Base-by-base conservation (phyloP, 2,888 invertebrate genomes). In the Troilus luridus region DNA sequence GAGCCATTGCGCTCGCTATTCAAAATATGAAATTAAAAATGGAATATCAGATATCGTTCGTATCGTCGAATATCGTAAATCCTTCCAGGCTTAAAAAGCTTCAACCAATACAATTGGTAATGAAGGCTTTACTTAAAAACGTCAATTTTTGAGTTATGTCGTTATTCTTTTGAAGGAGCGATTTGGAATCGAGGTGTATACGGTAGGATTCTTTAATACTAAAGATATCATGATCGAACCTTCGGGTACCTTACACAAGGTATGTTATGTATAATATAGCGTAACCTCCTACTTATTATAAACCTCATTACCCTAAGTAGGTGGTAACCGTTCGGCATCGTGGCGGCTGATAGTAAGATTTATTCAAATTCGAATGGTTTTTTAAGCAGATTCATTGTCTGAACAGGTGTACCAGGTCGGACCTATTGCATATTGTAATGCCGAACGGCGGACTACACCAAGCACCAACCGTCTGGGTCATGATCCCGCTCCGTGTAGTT, bases 381-480 rank as follows among this genome's bases (percentile, higher is more conserved):
- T 88, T 58, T 88, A 88, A 85, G 60, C 24, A 27, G 88, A 60
- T 27, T 60, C 60, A 88, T 88, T 88, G 88, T 88, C n/a, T 17
- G 21, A 88, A 88, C 88, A 88, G 59, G 88, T 88, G 88, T 88
- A 59, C 11, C 8, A 7, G 21, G 12, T n/a, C 58, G 12, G 17
- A n/a, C 56, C 59, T 88, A 21, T 60, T 88, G 56, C n/a, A 27
- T 88, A 88, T 88, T 88, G 88, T 58, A 88, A 88, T 88, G 24
- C 21, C 3, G n/a, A 12, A 7, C 14, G 10, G 24, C 67, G 24
- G 6, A 67, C 67, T 24, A 6, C 67, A 67, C 67, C 67, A 12
- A 24, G 67, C 24, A 24, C 67, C 67, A 67, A 67, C 67, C 14
- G 67, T 24, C 67, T 67, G 67, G 67, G 67, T 67, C 67, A 67